Evolutionary conservation across 2,888 invertebrate species (phyloP).

Genomic region (Deilephila porcellus): DNA sequence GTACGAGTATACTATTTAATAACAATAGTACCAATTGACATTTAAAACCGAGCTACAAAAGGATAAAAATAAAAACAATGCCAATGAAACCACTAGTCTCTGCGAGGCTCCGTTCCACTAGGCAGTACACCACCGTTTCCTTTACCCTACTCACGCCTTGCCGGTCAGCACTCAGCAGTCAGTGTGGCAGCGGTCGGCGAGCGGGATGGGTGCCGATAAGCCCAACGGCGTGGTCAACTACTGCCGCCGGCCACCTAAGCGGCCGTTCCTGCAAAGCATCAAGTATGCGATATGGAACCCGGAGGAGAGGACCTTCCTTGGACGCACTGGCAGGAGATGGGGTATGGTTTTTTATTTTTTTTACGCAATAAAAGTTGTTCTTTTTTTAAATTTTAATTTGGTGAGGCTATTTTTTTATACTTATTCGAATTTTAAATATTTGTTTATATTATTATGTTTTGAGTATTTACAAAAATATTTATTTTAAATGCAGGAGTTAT

Average conservation of each 20-base stretch:
- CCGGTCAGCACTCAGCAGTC: conserved; percentile 13
- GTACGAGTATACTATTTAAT: too few species aligned
- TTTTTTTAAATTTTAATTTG: background rate
- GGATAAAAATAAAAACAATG: background rate
- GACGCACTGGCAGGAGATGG: conserved; percentile 87
- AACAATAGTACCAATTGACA: too few species aligned
- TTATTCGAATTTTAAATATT: background rate
- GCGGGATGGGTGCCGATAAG: conserved; percentile 76
- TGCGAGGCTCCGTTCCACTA: conserved; percentile 26
- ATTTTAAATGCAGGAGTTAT: too few species aligned
- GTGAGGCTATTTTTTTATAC: background rate
- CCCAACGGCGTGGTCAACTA: conserved; percentile 73
- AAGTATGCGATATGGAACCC: conserved; percentile 85
- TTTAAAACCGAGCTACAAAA: background rate
- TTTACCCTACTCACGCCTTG: conserved; percentile 4
- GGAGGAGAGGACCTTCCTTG: conserved; percentile 85
- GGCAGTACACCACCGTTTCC: conserved; percentile 36
- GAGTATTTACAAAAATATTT: background rate
- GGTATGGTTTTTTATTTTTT: conserved; percentile 78
- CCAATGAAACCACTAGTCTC: conserved; percentile 28
- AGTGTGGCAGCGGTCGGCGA: conserved; percentile 34
- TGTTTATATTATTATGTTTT: background rate
- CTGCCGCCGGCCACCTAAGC: conserved; percentile 68
- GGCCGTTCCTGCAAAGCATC: conserved; percentile 69
- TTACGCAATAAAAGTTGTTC: background rate